phyloP scores from a whole-genome alignment of 2,113 vertebrate genomes.

The Ammodytes marinus region DNA sequence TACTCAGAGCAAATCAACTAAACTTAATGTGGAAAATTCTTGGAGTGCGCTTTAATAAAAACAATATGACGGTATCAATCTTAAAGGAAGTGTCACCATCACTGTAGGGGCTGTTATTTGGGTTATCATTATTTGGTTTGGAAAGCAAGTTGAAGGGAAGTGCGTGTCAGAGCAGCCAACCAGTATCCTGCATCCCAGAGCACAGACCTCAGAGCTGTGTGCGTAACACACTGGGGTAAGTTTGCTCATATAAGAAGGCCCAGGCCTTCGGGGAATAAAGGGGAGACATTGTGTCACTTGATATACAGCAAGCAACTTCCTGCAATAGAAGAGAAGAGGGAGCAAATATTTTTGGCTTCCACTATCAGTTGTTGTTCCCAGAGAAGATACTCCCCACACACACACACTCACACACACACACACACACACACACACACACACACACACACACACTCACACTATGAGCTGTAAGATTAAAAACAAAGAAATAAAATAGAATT shows the following conservation, averaged over 20 bases:
- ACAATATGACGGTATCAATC: neutral
- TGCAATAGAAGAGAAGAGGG: conserved; percentile 55
- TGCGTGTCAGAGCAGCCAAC: conserved; percentile 21
- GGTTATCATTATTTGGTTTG: conserved; percentile 28
- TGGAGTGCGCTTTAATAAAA: neutral
- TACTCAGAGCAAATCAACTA: neutral
- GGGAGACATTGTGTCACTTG: conserved; percentile 44
- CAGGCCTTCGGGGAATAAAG: neutral
- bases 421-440: no score
- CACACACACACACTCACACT: no score
- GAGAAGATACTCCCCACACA: neutral
- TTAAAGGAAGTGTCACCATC: conserved; percentile 4
- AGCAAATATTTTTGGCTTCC: conserved; percentile 48
- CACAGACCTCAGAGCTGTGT: conserved; percentile 19
- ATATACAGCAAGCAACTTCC: conserved; percentile 61
- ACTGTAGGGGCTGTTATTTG: conserved; percentile 1
- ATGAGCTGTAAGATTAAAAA: neutral
- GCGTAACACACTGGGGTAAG: conserved; percentile 6
- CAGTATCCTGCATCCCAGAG: conserved; percentile 38
- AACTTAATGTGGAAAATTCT: neutral
- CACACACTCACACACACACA: no score
- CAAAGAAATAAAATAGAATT: no score
- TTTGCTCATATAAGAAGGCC: conserved; percentile 5
- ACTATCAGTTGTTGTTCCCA: conserved; percentile 19
- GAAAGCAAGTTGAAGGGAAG: conserved; percentile 17